Conservation (phyloP, 2,888 invertebrate species). For the Nineta flava region DNA sequence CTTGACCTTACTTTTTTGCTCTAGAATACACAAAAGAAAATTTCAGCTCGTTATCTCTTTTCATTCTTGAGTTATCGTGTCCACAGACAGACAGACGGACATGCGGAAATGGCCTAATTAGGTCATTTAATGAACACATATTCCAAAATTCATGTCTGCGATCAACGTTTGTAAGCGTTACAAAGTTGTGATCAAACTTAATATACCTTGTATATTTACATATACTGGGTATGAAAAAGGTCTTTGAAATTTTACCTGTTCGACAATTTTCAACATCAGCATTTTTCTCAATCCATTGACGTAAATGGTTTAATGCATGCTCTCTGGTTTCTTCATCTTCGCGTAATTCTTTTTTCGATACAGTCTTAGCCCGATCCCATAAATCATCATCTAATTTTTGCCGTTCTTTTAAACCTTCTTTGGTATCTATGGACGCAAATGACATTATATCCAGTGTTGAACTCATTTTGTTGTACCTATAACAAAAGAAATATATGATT, state of each 20-base stretch:
- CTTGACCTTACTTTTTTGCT: too few species aligned
- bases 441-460: slow-evolving; percentile 5
- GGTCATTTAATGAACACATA: too few species aligned
- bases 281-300: slow-evolving; percentile 55
- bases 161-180: too few species aligned
- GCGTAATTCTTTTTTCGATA: slow-evolving; percentile 50
- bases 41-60: too few species aligned
- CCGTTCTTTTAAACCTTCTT: slow-evolving; percentile 12
- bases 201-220: too few species aligned
- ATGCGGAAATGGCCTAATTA: too few species aligned
- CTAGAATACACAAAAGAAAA: too few species aligned
- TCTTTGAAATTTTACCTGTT: slow-evolving; percentile 29
- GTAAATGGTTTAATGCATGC: slow-evolving; percentile 45
- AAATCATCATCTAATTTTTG: slow-evolving; percentile 12
- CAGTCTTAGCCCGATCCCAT: slow-evolving; percentile 22
- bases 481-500: neutral
- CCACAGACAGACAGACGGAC: too few species aligned
- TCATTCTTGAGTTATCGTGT: neutral
- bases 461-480: neutral
- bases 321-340: slow-evolving; percentile 47
- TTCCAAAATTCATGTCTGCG: too few species aligned
- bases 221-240: too few species aligned
- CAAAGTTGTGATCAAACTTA: too few species aligned
- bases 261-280: slow-evolving; percentile 50
- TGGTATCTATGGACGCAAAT: slow-evolving; percentile 9